Evolutionary conservation across 37 sponge, comb jelly and placozoan species (phyloP).

Genomic region (Chondrilla cf. caribensis): DNA sequence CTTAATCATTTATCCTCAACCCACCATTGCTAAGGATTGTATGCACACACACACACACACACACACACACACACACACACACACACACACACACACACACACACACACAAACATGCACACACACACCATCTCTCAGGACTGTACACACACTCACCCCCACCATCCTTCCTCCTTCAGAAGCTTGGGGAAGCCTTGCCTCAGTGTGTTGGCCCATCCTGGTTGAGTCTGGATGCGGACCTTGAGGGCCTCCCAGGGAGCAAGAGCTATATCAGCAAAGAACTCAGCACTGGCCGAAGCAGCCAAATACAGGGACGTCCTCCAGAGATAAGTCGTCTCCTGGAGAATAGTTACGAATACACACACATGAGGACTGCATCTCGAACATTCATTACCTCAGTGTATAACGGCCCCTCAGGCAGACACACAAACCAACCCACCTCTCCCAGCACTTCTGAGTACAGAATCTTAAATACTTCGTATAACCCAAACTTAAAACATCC

Average conservation of each 20-base stretch:
- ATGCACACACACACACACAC: too few species aligned
- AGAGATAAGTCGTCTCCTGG: conserved; percentile 83
- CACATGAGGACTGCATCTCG: not conserved
- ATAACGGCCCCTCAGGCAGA: not conserved
- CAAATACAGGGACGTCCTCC: conserved; percentile 92
- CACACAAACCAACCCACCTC: conserved; percentile 58
- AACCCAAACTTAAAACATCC: conserved; percentile 98
- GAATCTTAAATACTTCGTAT: conserved; percentile 96
- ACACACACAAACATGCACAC: too few species aligned
- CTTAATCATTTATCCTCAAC: too few species aligned
- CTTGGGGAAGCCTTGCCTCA: conserved; percentile 90
- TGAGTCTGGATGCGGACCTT: conserved; percentile 97
- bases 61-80: not conserved
- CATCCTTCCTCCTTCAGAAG: conserved; percentile 83
- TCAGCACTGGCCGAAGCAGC: conserved; percentile 99
- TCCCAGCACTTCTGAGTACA: conserved; percentile 89
- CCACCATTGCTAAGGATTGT: too few species aligned
- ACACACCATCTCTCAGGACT: too few species aligned
- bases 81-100: not conserved
- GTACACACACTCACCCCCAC: conserved; percentile 81
- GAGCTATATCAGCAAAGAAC: conserved; percentile 99
- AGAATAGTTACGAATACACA: not conserved
- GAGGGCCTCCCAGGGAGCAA: conserved; percentile 97
- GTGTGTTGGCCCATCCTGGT: conserved; percentile 91
- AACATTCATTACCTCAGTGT: too few species aligned